phyloP scores from a whole-genome alignment of 2,797 vertebrate species.

The Melanotaenia pygmaea region DNA sequence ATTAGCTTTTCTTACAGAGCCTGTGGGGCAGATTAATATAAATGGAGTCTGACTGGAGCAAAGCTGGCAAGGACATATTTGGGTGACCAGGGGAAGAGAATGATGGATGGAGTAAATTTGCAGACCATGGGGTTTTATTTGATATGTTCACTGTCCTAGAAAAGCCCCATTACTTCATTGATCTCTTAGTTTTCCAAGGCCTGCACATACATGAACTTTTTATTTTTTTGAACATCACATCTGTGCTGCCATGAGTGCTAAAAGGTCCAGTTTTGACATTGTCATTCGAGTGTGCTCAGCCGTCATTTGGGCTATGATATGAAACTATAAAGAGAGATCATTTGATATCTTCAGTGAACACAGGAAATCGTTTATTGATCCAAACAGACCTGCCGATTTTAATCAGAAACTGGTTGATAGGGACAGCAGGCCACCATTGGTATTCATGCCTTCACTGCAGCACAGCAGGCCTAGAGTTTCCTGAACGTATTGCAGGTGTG shows the following conservation, averaged over 20 bases:
- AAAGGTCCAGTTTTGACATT: slow-evolving; percentile 1
- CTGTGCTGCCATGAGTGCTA: slow-evolving; percentile 6
- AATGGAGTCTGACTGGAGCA: slow-evolving; percentile 51
- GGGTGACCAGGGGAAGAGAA: slow-evolving; percentile 37
- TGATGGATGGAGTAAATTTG: slow-evolving; percentile 68
- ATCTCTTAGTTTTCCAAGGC: slow-evolving; percentile 48
- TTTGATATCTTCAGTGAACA: slow-evolving; percentile 1
- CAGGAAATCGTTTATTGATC: slow-evolving; percentile 27
- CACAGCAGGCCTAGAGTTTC: slow-evolving; percentile 41
- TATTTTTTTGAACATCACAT: slow-evolving; percentile 6
- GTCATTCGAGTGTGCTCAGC: neutral
- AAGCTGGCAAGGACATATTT: slow-evolving; percentile 38
- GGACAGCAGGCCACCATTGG: slow-evolving; percentile 24
- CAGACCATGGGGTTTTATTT: slow-evolving; percentile 67
- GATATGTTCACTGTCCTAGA: slow-evolving; percentile 65
- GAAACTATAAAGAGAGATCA: slow-evolving; percentile 3
- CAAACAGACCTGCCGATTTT: neutral
- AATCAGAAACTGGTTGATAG: slow-evolving; percentile 3
- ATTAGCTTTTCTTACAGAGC: slow-evolving; percentile 37
- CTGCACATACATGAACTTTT: slow-evolving; percentile 21
- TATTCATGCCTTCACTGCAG: slow-evolving; percentile 38
- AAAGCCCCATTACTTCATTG: slow-evolving; percentile 55
- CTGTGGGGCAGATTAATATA: slow-evolving; percentile 43
- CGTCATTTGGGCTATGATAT: neutral
- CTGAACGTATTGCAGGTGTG: slow-evolving; percentile 3